Evolutionary conservation across 2,888 invertebrate genomes (phyloP).

Genomic region (Lepidocyrtoides sp.): DNA sequence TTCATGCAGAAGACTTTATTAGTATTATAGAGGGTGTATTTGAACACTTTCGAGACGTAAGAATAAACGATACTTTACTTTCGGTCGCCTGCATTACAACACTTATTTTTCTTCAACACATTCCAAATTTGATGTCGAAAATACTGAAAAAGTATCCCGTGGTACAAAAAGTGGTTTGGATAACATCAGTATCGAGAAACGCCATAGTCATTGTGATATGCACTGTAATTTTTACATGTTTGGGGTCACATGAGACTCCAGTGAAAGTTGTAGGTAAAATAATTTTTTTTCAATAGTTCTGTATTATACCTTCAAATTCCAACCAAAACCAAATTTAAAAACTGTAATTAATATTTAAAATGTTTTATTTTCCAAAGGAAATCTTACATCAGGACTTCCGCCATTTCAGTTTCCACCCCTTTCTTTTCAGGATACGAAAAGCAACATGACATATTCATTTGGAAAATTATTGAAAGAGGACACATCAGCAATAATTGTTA

Average conservation of each 20-base stretch:
- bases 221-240: slow-evolving; percentile 87
- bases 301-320: too few species aligned
- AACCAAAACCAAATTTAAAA: neutral
- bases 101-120: slow-evolving; percentile 87
- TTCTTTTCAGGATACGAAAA: slow-evolving; percentile 84
- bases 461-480: slow-evolving; percentile 92
- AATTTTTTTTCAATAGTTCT: too few species aligned
- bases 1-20: slow-evolving; percentile 91
- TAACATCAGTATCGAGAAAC: slow-evolving; percentile 92
- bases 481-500: slow-evolving; percentile 94
- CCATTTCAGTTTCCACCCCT: slow-evolving; percentile 87
- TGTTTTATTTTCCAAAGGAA: slow-evolving; percentile 82
- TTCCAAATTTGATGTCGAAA: slow-evolving; percentile 74
- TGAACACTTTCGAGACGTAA: slow-evolving; percentile 90
- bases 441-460: slow-evolving; percentile 89
- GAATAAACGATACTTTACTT: slow-evolving; percentile 90
- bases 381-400: slow-evolving; percentile 89
- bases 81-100: slow-evolving; percentile 91
- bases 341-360: neutral
- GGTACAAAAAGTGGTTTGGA: slow-evolving; percentile 90
- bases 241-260: slow-evolving; percentile 71
- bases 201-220: slow-evolving; percentile 92
- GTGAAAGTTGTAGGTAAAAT: slow-evolving; percentile 81
- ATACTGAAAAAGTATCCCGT: slow-evolving; percentile 76
- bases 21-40: slow-evolving; percentile 91